These are phyloP conservation scores for Porites divaricata DNA, from an alignment of 92 coral and sea anemone genomes.

Conservation along the genomic window DNA sequence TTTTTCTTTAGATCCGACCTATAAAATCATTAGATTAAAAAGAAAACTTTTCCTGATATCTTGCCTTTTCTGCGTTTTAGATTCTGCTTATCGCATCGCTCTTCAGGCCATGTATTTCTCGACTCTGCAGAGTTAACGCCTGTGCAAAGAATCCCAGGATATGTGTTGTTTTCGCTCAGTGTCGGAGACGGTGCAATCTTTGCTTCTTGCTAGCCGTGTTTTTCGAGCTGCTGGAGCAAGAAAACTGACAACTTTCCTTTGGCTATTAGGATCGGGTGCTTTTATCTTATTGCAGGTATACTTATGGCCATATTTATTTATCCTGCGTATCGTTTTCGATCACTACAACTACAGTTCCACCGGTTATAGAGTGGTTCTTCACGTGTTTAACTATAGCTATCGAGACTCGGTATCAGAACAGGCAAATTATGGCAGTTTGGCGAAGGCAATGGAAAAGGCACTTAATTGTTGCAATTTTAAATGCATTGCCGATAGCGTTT, in stretches of 20 bases:
- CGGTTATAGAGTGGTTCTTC: neutral
- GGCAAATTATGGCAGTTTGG: too few species aligned
- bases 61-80: neutral
- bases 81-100: slow-evolving; percentile 4
- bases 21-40: neutral
- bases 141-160: neutral
- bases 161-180: neutral
- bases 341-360: too few species aligned
- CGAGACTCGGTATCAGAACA: too few species aligned
- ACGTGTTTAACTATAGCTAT: neutral
- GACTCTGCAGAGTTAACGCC: neutral
- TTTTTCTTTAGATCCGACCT: slow-evolving; percentile 16
- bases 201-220: neutral
- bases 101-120: neutral
- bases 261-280: neutral
- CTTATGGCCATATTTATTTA: neutral
- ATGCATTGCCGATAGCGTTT: too few species aligned
- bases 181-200: neutral
- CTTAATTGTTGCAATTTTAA: too few species aligned
- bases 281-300: neutral
- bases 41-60: neutral
- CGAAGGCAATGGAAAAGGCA: too few species aligned
- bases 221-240: neutral
- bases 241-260: neutral
- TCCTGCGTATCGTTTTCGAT: slow-evolving; percentile 6